Base-by-base conservation (phyloP, 1,140 invertebrate species). In the Zophobas morio region DNA sequence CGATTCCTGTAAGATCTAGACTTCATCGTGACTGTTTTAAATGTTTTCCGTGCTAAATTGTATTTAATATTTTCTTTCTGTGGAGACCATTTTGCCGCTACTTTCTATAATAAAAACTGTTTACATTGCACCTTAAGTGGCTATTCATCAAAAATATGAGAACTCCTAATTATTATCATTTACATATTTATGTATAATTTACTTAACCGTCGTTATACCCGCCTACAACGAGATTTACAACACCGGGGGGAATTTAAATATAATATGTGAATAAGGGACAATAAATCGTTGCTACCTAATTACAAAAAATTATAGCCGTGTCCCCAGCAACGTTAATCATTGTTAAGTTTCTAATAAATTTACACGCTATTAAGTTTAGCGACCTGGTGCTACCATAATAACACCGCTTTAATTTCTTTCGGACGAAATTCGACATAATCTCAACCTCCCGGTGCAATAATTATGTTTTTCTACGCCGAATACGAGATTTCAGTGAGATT, bases 121-220 rank as follows among this genome's bases (percentile, higher is more conserved):
- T 20, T 20, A 20, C 20, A 20, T 20, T 20, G 20, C 20, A 20
- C 20, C 20, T 20, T 20, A 20, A 20, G 20, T 20, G 20, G 20
- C 20, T 20, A 20, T 20, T 20, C 20, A 20, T 20, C 20, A 20
- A 20, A 20, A 20, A 20, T 20, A 20, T 20, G 20, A 20, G 20
- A 20, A 20, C 20, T 34, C 20, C 32, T 54, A 54, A 54, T 54
- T 54, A 8, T 8, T 37, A 46, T 46, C 42, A 60, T 60, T 60
- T 60, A 36, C 56, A 60, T 60, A 60, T 60, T 60, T 60, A 36
- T 60, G 56, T 60, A 39, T 60, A 60, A 60, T 60, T 60, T 60
- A 6, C 56, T 57, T 57, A 57, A 57, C 1, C 20, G 36, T 60
- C 3, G 42, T 20, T 20, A 20, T 3, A 60, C 8, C 56, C 56